phyloP scores from a whole-genome alignment of 1,140 invertebrate species.

The Saxidomus purpurata region DNA sequence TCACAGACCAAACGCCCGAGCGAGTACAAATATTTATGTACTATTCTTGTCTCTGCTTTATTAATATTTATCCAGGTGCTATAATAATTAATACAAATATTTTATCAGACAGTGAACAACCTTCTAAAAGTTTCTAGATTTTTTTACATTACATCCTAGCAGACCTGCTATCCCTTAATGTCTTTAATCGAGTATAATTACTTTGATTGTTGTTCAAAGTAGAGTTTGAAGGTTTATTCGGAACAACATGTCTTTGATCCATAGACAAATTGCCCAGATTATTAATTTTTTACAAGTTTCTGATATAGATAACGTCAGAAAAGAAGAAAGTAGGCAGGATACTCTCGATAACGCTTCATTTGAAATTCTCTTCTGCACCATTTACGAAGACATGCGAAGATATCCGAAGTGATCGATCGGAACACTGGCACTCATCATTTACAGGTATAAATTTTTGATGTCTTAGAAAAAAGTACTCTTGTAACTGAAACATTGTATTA shows the following conservation, averaged over 20 bases:
- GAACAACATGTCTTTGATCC: background rate
- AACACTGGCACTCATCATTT: background rate
- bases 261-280: background rate
- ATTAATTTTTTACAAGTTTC: background rate
- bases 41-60: background rate
- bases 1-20: background rate
- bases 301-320: background rate
- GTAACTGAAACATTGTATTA: background rate
- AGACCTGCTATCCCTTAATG: background rate
- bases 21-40: background rate
- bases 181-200: background rate
- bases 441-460: background rate
- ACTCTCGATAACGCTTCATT: background rate
- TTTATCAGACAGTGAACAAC: background rate
- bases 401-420: background rate
- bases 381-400: background rate
- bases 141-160: background rate
- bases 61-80: conserved; percentile 25
- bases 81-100: background rate
- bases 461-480: background rate
- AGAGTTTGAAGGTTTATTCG: background rate
- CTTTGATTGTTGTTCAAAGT: background rate
- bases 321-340: background rate
- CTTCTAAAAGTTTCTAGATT: background rate
- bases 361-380: conserved; percentile 11